Percentiles rank a stretch among this genome's conserved stretches.
phyloP scores from a whole-genome alignment of 2,797 vertebrate genomes.

The Phalloptychus januarius region DNA sequence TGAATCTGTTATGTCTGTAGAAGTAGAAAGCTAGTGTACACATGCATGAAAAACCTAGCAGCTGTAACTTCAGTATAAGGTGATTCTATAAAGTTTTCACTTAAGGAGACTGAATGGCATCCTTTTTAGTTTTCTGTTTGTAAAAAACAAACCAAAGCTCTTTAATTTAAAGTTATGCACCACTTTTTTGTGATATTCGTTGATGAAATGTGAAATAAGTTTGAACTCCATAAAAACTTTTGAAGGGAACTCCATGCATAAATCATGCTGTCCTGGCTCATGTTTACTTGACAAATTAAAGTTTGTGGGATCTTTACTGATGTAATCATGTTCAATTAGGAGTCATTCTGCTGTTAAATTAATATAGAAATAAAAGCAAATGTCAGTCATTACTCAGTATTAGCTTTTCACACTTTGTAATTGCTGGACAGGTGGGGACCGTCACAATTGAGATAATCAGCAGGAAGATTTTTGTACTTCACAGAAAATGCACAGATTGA shows the following conservation, averaged over 20 bases:
- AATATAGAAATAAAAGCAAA: not conserved
- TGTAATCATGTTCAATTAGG: not conserved
- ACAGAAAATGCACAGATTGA: not conserved
- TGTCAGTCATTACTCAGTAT: not conserved
- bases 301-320: not conserved
- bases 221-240: not conserved
- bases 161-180: too few species aligned
- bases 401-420: not conserved
- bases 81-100: not conserved
- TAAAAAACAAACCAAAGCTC: not conserved
- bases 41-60: not conserved
- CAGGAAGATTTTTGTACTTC: too few species aligned
- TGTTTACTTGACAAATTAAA: not conserved
- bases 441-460: too few species aligned
- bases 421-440: too few species aligned
- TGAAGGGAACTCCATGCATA: not conserved
- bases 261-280: not conserved
- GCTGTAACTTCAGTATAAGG: not conserved
- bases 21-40: not conserved
- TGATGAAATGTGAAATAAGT: not conserved
- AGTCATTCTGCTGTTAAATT: not conserved
- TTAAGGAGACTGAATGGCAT: not conserved
- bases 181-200: not conserved
- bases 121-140: not conserved
- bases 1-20: not conserved